These are phyloP conservation scores for Rhinolophus sinicus DNA, from an alignment of 2,113 vertebrate genomes.

Conservation along the genomic window DNA sequence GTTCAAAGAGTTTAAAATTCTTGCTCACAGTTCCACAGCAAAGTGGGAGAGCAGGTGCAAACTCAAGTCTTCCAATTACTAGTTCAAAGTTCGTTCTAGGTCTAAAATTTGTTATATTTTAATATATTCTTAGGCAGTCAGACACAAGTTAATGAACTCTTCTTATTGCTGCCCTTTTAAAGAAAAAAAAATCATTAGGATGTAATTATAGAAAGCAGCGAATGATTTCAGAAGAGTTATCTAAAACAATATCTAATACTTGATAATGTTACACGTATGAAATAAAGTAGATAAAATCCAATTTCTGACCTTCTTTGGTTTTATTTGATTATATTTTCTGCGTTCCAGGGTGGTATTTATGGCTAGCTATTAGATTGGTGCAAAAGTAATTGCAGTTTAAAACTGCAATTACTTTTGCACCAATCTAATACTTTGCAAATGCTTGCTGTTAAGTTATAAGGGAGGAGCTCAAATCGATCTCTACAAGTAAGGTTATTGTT, in stretches of 20 bases:
- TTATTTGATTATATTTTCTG: slow-evolving; percentile 1
- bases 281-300: slow-evolving; percentile 36
- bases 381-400: no score
- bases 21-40: neutral
- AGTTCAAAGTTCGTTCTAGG: slow-evolving; percentile 10
- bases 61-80: slow-evolving; percentile 4
- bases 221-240: neutral
- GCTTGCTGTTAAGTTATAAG: neutral
- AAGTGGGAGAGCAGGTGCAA: slow-evolving; percentile 10
- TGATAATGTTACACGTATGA: neutral
- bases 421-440: neutral
- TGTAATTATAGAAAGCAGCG: neutral
- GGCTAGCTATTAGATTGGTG: neutral
- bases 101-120: slow-evolving; percentile 27
- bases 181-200: neutral
- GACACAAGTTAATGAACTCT: neutral
- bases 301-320: neutral
- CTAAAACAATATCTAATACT: neutral
- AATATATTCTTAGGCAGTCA: neutral
- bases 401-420: no score
- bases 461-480: neutral
- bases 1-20: neutral
- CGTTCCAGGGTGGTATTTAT: neutral
- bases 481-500: neutral
- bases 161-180: neutral